Base-by-base conservation (phyloP, 2,797 vertebrate genomes). In the Carduelis carduelis region DNA sequence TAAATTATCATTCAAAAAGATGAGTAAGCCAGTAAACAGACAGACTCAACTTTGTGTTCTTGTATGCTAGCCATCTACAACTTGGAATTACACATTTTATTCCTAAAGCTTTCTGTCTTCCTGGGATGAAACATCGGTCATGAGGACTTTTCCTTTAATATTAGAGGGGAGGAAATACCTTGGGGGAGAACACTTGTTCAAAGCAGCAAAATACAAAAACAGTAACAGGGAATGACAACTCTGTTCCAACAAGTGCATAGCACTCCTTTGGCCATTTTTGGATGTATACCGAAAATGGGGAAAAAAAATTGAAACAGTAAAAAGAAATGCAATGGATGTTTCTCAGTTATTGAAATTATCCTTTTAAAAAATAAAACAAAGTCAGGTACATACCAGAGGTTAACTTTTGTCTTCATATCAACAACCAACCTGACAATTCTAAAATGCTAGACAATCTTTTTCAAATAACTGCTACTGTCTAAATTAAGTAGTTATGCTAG, bases 1-100 rank as follows among this genome's bases (percentile, higher is more conserved):
- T 94, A 96, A 95, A 97, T 93, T 95, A 95, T 53, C 81, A 94
- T 89, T 94, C 90, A 95, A 71, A 96, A 96, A 95, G 87, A 97
- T 88, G 91, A 93, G 87, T 92, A 95, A 97, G 93, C 82, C 59
- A 89, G 83, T 94, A 97, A 94, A 96, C 50, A 96, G 81, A 89
- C 91, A 95, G 92, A 97, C 93, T 95, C 90, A 97, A 95, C 89
- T 93, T 78, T 93, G 89, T 93, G 74, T 96, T 96, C 93, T 96
- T 95, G 87, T 85, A 94, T 86, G 89, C 90, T 91, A 96, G 86
- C 95, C 78, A 89, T 97, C 91, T 95, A 84, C 85, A 53, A 91
- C 32, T 93, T 80, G 79, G 90, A 96, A 96, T 84, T 89, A 95
- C 64, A 63, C 44, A 75, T 92, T 96, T 87, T 85, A 91, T 87